These are phyloP conservation scores for Nephila pilipes DNA, from an alignment of 1,140 invertebrate species.

Conservation along the genomic window DNA sequence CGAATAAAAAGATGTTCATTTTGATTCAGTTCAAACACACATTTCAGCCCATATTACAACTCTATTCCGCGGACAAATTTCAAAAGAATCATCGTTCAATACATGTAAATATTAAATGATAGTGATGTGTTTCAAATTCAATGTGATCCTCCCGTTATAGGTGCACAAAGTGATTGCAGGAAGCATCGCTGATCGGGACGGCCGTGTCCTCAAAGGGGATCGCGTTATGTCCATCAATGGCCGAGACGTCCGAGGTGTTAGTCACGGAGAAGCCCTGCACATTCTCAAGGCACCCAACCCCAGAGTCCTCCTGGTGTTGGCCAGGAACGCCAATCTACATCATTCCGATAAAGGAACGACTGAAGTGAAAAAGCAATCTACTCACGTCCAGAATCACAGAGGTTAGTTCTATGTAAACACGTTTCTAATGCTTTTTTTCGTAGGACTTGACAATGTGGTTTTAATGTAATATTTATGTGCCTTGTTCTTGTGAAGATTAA, in stretches of 20 bases:
- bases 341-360: background rate
- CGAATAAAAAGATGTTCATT: too few relatives aligned
- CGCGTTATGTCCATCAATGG: conserved; percentile 94
- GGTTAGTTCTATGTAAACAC: background rate
- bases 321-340: conserved; percentile 79
- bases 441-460: too few relatives aligned
- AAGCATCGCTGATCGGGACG: conserved; percentile 92
- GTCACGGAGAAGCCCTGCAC: conserved; percentile 91
- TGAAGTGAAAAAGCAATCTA: background rate
- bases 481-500: too few relatives aligned
- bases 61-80: too few relatives aligned
- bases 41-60: too few relatives aligned
- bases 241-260: conserved; percentile 89
- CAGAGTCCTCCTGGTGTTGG: conserved; percentile 87
- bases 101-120: too few relatives aligned
- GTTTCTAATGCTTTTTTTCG: too few relatives aligned
- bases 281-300: conserved; percentile 90
- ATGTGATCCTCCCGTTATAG: conserved; percentile 81
- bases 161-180: conserved; percentile 92
- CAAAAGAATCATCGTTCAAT: too few relatives aligned
- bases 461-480: too few relatives aligned
- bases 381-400: background rate
- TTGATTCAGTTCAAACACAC: too few relatives aligned
- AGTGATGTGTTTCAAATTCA: too few relatives aligned
- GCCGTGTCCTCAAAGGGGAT: conserved; percentile 91